A percentile compares a stretch with the other conserved stretches of the same genome.
Conservation (phyloP, 2,113 vertebrate species). For the Dromas ardeola region DNA sequence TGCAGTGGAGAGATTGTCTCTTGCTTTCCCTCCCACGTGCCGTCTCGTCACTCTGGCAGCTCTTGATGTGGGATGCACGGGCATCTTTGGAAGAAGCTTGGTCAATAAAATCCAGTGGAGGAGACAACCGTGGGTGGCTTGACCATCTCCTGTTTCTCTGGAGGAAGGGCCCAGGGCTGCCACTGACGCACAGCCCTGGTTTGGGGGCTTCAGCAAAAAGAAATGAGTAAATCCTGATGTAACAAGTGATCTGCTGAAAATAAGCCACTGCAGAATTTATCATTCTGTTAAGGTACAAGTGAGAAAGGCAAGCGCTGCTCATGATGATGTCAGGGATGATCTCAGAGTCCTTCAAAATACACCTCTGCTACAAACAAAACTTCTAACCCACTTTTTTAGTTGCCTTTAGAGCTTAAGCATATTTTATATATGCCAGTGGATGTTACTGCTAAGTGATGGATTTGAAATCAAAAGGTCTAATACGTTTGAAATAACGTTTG, state of each 20-base stretch:
- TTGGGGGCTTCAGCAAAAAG: neutral
- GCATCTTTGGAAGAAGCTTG: neutral
- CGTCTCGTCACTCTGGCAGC: neutral
- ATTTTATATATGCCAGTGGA: accelerated
- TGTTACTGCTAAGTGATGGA: neutral
- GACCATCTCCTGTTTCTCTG: neutral
- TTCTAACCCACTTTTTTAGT: neutral
- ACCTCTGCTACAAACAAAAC: neutral
- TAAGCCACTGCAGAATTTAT: neutral
- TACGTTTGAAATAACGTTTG: neutral
- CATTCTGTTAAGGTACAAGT: neutral
- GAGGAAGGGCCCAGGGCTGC: neutral
- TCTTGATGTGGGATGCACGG: neutral
- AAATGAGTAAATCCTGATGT: neutral
- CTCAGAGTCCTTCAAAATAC: neutral
- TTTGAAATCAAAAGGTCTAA: neutral
- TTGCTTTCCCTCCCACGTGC: neutral
- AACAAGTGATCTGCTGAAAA: neutral
- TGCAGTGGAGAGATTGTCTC: neutral
- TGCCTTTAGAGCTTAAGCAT: neutral
- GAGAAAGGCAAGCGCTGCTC: neutral
- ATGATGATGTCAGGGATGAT: neutral
- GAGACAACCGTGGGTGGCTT: neutral
- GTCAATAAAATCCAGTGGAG: neutral
- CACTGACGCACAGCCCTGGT: neutral